These are phyloP conservation scores for Uloborus plumipes DNA, from an alignment of 2,888 invertebrate species.

Conservation along the genomic window DNA sequence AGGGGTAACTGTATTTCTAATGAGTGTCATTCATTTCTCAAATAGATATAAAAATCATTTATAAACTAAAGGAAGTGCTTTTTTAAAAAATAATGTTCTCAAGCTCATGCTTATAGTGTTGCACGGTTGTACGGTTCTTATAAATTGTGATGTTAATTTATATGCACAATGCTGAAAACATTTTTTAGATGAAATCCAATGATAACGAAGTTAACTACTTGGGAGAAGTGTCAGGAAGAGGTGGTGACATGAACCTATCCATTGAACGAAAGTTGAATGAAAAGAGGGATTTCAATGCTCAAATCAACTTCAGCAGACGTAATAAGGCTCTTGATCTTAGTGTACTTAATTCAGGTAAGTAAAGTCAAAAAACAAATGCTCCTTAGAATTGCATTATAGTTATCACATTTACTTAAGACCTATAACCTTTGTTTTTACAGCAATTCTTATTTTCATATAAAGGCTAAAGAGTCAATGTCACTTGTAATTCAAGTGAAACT, in stretches of 20 bases:
- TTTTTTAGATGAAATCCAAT: conserved; percentile 29
- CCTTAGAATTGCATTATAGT: too few relatives aligned
- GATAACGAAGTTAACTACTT: conserved; percentile 11
- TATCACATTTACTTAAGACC: too few relatives aligned
- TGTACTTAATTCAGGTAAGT: conserved; percentile 24
- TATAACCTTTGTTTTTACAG: too few relatives aligned
- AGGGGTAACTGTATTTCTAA: too few relatives aligned
- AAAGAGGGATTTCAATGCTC: conserved; percentile 1
- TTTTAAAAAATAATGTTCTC: too few relatives aligned
- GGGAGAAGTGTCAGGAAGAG: conserved; percentile 31
- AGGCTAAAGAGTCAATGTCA: too few relatives aligned
- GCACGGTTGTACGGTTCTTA: too few relatives aligned
- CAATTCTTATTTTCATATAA: too few relatives aligned
- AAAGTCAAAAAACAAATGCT: too few relatives aligned
- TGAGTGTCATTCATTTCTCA: background rate
- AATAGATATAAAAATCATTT: background rate
- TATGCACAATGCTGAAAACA: background rate
- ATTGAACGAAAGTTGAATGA: conserved; percentile 37
- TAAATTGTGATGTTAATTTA: background rate
- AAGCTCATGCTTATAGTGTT: too few relatives aligned
- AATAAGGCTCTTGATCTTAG: conserved; percentile 31
- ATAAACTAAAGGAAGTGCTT: too few relatives aligned
- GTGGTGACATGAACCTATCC: conserved; percentile 33
- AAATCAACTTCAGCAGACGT: conserved; percentile 29
- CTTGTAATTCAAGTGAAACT: too few relatives aligned